Percentiles rank a stretch among this genome's conserved stretches.
phyloP scores from a whole-genome alignment of 2,888 invertebrate species.

The Drosophila antonietae region DNA sequence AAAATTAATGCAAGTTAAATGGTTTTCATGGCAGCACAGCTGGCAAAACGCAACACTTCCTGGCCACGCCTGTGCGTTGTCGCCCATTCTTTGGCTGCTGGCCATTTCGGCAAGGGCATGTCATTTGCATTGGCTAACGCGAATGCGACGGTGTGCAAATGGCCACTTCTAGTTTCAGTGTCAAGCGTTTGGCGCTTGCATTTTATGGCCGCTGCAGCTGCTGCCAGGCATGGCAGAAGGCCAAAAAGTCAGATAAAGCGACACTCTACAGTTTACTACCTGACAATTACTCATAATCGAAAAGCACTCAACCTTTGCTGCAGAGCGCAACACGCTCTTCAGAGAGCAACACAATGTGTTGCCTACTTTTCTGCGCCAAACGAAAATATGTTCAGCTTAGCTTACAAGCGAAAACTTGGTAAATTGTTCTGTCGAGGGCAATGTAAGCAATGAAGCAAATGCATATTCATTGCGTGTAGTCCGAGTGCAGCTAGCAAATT shows the following conservation, averaged over 20 bases:
- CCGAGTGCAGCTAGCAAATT: constrained; percentile 26
- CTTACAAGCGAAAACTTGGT: constrained; percentile 15
- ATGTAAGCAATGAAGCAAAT: constrained; percentile 8
- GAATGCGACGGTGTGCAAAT: constrained; percentile 62
- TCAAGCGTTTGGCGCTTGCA: constrained; percentile 66
- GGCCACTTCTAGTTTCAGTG: constrained; percentile 67
- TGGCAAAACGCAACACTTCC: constrained; percentile 45
- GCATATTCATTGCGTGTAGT: constrained; percentile 38
- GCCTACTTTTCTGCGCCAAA: constrained; percentile 53
- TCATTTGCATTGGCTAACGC: constrained; percentile 45
- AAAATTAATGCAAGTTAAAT: constrained; percentile 47
- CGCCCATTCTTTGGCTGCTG: constrained; percentile 29
- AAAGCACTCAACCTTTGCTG: constrained; percentile 50
- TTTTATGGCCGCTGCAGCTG: constrained; percentile 60
- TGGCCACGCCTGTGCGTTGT: constrained; percentile 6
- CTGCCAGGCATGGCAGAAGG: constrained; percentile 41
- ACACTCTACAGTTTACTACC: constrained; percentile 26
- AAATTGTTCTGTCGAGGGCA: constrained; percentile 9
- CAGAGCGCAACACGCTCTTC: neutral
- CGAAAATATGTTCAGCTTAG: neutral
- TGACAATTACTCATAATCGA: constrained; percentile 71
- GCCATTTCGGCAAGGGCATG: constrained; percentile 52
- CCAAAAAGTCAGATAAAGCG: constrained; percentile 33
- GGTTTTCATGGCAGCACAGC: constrained; percentile 50
- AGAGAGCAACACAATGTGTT: constrained; percentile 31